Base-by-base conservation (phyloP, 1,140 invertebrate genomes). In the Halyomorpha halys region DNA sequence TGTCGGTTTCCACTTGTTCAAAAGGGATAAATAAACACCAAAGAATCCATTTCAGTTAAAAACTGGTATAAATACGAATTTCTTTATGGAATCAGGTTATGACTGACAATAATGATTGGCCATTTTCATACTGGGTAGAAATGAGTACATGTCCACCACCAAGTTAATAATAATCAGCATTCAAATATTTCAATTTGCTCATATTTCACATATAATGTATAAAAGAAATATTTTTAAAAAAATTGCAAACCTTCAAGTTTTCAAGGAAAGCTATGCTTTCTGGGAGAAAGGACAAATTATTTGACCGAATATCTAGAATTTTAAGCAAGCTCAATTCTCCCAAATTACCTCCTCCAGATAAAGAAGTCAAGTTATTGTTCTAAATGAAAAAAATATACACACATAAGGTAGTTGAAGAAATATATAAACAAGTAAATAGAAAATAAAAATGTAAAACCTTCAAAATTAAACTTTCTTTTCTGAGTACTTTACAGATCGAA, bases 401-500 rank as follows among this genome's bases (percentile, higher is more conserved):
- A 25, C 8, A 63, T 30, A 15, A 53, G 2, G 14, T 18, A 34
- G 21, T 44, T 25, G n/a, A 13, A 44, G 16, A 18, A 34, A 44
- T 6, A 59, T 27, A 16, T 39, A 23, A 23, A 1, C 19, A 19
- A 14, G 2, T 13, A 65, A 39, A 44, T 25, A 30, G 30, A 27
- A 27, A 62, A 27, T 49, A 27, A 25, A 47, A 6, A 19, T 23
- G 34, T 64, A 44, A 15, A 3, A 71, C 71, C 66, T 71, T 69
- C 21, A 72, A 64, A 51, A 69, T 77, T 59, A 89, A 74, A 51
- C 76, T 74, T 68, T 85, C 81, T 76, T 91, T 91, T 62, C 85
- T 80, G 69, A 88, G 85, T 49, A 90, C 85, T 74, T 84, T 85
- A 73, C 87, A 90, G 44, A 88, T 75, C 3, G 84, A 83, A 76